Base-by-base conservation (phyloP, 1,140 invertebrate species). In the Aphaenogaster floridana region DNA sequence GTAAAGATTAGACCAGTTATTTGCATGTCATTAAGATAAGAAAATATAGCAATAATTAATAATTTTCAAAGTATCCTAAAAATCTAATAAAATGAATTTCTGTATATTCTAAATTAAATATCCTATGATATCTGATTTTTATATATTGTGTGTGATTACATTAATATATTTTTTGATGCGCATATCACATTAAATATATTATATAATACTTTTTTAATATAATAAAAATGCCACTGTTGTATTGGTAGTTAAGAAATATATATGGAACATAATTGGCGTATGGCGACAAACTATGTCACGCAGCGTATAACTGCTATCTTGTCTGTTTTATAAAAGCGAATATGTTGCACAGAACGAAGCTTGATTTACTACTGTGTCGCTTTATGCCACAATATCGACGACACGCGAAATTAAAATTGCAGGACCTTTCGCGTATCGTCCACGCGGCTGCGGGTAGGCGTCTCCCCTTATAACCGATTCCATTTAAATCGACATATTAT, bases 401-500 rank as follows among this genome's bases (percentile, higher is more conserved):
- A 48, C 4, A 69, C 6, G 2, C 9, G 9, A 28, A 81, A 86
- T 77, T 52, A 50, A 86, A 63, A 63, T 28, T 63, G n/a, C 21
- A 48, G 8, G 28, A 42, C 15, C 74, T 28, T n/a, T 28, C 8
- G 39, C 69, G 17, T 61, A 34, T 45, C 8, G 4, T 45, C 11
- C 3, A 17, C 8, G 28, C 15, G 13, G 7, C 9, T 15, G 39
- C 2, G 3, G 9, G 2, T 28, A 17, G 36, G 28, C n/a, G 72
- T 36, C 13, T 15, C 3, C 15, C 2, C 21, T 48, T 9, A 63
- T 86, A 57, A 78, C 1, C n/a, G 28, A 86, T 84, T 84, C 54
- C 2, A n/a, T 76, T 63, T 61, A 59, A 74, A 74, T 81, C 64
- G 11, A 13, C 8, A 78, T n/a, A 21, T 66, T 66, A 42, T 39